Base-by-base conservation (phyloP, 2,113 vertebrate genomes). In the Podiceps cristatus region DNA sequence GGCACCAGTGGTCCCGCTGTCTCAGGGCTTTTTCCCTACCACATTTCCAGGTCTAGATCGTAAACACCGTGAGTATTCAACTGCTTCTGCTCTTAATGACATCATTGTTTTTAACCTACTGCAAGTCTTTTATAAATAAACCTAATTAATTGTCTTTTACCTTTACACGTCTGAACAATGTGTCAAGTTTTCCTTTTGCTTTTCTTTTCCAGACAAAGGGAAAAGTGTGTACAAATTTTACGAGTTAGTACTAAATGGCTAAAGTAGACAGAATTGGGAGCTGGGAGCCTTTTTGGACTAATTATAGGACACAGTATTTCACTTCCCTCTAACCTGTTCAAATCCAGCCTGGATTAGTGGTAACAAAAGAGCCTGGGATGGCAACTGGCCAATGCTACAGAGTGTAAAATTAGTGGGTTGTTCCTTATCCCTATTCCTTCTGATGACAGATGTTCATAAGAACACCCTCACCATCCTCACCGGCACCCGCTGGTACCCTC, bases 31-130 rank as follows among this genome's bases (percentile, higher is more conserved):
- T 72, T 72, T 4, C 22, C 47, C 11, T 23, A 33, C 12, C 29
- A 27, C 19, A 25, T 27, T 23, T 86, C 19, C 20, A 80, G 31
- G 15, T 59, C 29, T 60, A 35, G 60, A 52, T 58, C 12, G 29
- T 64, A 58, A 79, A 56, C 27, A 35, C 33, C 0, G 0, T 47
- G 16, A 63, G 13, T 19, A 16, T 63, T 85, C 0, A 1, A 53
- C 20, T 63, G 13, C 29, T 86, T 78, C 33, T 5, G 18, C 49
- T 78, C 69, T 79, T 81, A 85, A 81, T 10, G 7, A 47, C 47
- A 14, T 37, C 68, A 31, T 71, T 42, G 9, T 42, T 50, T 95
- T 77, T 84, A 84, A 55, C 16, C 28, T 84, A 58, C 50, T 0
- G 0, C 50, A 44, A 77, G 29, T 69, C 19, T 1, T 11, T 47